Conservation (phyloP, 2,797 vertebrate genomes). For the Podargus strigoides region DNA sequence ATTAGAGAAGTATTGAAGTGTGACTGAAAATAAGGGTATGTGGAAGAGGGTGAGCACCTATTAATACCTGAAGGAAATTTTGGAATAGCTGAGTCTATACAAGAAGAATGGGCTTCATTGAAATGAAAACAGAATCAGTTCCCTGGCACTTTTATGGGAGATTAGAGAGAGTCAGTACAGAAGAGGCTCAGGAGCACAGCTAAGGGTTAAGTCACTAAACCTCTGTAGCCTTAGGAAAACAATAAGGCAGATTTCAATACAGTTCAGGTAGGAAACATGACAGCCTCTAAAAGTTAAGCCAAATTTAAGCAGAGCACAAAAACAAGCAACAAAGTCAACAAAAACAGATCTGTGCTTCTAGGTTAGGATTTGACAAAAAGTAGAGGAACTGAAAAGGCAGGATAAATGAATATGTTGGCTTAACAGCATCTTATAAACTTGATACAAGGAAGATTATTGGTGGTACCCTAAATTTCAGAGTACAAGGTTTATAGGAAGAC, state of each 20-base stretch:
- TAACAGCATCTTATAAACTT: neutral
- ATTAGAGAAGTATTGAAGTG: neutral
- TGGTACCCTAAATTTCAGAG: neutral
- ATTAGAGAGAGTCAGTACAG: neutral
- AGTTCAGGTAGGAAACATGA: neutral
- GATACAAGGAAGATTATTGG: neutral
- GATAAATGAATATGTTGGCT: neutral
- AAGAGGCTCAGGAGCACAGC: neutral
- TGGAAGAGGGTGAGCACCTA: neutral
- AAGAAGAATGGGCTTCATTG: neutral
- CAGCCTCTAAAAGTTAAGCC: neutral
- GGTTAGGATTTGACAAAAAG: neutral
- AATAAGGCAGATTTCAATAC: neutral
- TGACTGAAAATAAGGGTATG: neutral
- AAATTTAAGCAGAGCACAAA: neutral
- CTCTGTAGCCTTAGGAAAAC: neutral
- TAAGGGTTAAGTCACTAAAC: neutral
- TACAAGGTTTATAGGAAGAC: neutral
- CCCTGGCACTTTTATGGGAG: neutral
- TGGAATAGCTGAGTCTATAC: neutral
- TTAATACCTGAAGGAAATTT: neutral
- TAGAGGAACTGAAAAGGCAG: neutral
- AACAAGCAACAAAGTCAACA: neutral
- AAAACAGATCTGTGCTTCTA: neutral
- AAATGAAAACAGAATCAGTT: neutral